Evolutionary conservation across 2,888 invertebrate species (phyloP).

Genomic region (Troides aeacus): DNA sequence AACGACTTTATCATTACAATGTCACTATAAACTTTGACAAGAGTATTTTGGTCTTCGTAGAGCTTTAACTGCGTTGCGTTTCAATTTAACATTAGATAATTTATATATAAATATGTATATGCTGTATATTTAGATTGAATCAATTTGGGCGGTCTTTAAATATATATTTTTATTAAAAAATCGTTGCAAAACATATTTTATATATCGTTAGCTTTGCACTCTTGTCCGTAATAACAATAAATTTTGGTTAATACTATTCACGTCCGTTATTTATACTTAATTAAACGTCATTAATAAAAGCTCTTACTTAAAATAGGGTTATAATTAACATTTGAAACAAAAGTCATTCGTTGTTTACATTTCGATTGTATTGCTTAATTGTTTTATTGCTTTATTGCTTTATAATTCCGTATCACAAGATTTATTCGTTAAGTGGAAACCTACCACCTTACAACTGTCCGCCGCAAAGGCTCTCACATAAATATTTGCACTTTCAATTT

Average conservation of each 20-base stretch:
- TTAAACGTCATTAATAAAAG: constrained; percentile 22
- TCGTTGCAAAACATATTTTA: background rate
- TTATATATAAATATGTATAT: background rate
- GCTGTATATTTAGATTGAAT: constrained; percentile 1
- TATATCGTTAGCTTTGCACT: constrained; percentile 1
- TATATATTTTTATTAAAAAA: background rate
- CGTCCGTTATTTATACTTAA: constrained; percentile 7
- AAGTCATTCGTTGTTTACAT: constrained; percentile 57
- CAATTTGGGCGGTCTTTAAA: constrained; percentile 1
- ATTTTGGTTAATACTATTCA: constrained; percentile 4
- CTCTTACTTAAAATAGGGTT: constrained; percentile 19
- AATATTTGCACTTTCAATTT: constrained; percentile 4
- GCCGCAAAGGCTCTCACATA: background rate
- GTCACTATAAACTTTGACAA: background rate
- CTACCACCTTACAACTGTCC: background rate
- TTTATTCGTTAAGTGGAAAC: constrained; percentile 16
- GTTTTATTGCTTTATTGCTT: constrained; percentile 46
- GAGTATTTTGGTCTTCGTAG: background rate
- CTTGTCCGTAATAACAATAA: constrained; percentile 1
- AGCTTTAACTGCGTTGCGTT: background rate
- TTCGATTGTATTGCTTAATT: constrained; percentile 61
- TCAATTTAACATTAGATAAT: background rate
- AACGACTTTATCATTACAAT: background rate
- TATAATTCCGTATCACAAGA: constrained; percentile 26
- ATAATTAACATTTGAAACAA: constrained; percentile 18